These are phyloP conservation scores for Nasonia oneida DNA, from an alignment of 2,888 invertebrate genomes.

Conservation along the genomic window DNA sequence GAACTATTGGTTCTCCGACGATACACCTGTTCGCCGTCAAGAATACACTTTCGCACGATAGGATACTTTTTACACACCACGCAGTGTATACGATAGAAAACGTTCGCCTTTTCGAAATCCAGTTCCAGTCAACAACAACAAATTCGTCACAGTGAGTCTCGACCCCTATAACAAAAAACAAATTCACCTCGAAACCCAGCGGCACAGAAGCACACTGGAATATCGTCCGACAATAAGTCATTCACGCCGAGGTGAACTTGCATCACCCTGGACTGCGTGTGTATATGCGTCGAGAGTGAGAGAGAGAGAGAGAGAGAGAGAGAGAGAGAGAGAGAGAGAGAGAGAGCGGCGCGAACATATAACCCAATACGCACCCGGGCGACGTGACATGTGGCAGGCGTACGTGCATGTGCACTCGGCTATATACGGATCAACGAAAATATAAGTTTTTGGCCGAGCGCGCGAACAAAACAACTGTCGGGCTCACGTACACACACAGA, in stretches of 20 bases:
- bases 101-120: neutral
- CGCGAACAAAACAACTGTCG: conserved; percentile 43
- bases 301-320: too few species aligned
- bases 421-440: conserved; percentile 59
- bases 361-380: conserved; percentile 46
- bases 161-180: neutral
- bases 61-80: neutral
- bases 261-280: neutral
- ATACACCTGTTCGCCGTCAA: neutral
- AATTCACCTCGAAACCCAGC: neutral
- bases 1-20: neutral
- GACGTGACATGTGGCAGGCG: conserved; percentile 71
- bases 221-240: neutral
- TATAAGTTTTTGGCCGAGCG: conserved; percentile 40
- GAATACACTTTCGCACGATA: neutral
- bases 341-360: neutral
- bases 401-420: conserved; percentile 35
- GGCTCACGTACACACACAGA: neutral
- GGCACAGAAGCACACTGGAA: neutral
- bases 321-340: too few species aligned
- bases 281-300: neutral
- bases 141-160: too few species aligned
- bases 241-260: neutral
- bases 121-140: too few species aligned
- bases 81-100: neutral